Conservation (phyloP, 2,888 invertebrate species). For the Agonopterix subpropinquella region DNA sequence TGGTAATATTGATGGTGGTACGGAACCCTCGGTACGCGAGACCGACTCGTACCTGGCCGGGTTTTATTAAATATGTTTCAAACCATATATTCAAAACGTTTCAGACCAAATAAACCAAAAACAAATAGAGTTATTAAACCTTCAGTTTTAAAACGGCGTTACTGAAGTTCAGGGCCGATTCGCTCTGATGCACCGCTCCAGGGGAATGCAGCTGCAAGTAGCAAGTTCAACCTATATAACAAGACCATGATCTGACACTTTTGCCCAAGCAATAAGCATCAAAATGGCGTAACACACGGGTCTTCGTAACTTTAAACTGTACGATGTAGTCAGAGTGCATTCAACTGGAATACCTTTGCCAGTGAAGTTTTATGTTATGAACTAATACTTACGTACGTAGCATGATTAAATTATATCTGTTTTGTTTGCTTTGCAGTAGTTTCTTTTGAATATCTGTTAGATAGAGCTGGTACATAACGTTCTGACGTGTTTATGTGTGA, state of each 20-base stretch:
- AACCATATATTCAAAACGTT: too few species aligned
- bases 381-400: constrained; percentile 1
- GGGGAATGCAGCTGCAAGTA: constrained; percentile 26
- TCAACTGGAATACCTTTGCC: constrained; percentile 31
- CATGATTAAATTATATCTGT: too few species aligned
- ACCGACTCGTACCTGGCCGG: neutral
- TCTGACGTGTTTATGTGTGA: too few species aligned
- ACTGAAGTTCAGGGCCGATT: constrained; percentile 44
- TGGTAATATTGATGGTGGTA: too few species aligned
- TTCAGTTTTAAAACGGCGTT: constrained; percentile 6
- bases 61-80: neutral
- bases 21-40: neutral
- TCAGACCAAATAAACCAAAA: too few species aligned
- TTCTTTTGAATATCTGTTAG: too few species aligned
- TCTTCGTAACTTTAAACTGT: neutral
- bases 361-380: constrained; percentile 6
- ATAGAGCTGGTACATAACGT: too few species aligned
- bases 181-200: constrained; percentile 25
- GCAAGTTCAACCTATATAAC: constrained; percentile 7
- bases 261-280: too few species aligned
- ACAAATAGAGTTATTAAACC: too few species aligned
- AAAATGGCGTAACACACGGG: neutral
- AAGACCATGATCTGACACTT: constrained; percentile 2
- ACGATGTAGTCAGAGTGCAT: constrained; percentile 25
- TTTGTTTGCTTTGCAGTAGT: too few species aligned